Percentiles rank a stretch among this genome's conserved stretches.
Evolutionary conservation across 23 tunicate species (phyloP).

Genomic region (Trididemnum miniatum): DNA sequence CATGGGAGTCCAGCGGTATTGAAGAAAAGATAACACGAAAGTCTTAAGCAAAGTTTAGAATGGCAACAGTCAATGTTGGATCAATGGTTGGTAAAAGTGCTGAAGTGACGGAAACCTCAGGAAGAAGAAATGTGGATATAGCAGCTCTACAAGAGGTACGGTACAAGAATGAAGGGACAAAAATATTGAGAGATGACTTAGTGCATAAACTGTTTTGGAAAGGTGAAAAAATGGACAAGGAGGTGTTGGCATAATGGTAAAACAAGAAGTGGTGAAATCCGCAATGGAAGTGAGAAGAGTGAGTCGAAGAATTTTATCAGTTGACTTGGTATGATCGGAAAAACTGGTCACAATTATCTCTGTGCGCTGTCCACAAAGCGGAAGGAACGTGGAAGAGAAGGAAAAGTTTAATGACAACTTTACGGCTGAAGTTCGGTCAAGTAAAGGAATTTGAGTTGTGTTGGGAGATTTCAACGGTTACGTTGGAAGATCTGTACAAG

Average conservation of each 20-base stretch:
- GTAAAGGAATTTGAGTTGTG: not conserved
- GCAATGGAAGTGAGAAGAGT: slow-evolving; percentile 21
- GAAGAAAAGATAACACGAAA: not conserved
- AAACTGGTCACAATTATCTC: not conserved
- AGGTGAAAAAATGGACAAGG: not conserved
- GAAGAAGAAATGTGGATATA: slow-evolving; percentile 5
- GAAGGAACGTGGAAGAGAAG: slow-evolving; percentile 13
- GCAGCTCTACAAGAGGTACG: slow-evolving; percentile 9
- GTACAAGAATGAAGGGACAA: slow-evolving; percentile 8
- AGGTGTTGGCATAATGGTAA: not conserved
- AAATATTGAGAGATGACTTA: not conserved
- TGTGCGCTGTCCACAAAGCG: not conserved
- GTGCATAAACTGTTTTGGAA: slow-evolving; percentile 3
- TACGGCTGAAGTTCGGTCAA: not conserved
- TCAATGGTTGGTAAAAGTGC: slow-evolving; percentile 15
- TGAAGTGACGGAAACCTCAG: not conserved
- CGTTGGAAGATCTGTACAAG: not conserved
- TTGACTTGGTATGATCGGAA: not conserved
- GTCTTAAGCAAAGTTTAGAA: not conserved
- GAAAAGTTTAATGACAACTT: not conserved
- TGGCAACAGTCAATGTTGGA: slow-evolving; percentile 10
- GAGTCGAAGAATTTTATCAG: not conserved
- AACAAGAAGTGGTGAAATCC: not conserved
- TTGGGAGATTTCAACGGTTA: slow-evolving; percentile 9
- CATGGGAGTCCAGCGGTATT: not conserved